phyloP scores from a whole-genome alignment of 2,888 invertebrate genomes.

The Patella pellucida region DNA sequence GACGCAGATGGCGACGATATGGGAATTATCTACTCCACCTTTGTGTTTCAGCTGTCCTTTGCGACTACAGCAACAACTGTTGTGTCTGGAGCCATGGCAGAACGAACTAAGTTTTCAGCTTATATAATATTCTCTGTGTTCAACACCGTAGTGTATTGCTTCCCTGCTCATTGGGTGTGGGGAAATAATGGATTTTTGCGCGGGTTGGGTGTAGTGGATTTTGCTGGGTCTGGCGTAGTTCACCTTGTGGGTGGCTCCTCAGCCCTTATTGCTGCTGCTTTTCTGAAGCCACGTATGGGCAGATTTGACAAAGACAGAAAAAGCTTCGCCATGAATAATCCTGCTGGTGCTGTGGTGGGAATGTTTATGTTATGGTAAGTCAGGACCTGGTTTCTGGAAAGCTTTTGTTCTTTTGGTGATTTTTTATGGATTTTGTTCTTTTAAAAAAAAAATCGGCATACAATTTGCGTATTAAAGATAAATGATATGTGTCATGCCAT shows the following conservation, averaged over 20 bases:
- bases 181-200: constrained; percentile 61
- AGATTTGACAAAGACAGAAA: constrained; percentile 50
- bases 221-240: constrained; percentile 68
- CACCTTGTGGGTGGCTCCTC: constrained; percentile 67
- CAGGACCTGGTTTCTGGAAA: too few species aligned
- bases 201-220: constrained; percentile 49
- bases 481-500: too few species aligned
- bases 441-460: too few species aligned
- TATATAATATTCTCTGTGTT: constrained; percentile 65
- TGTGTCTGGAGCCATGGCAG: constrained; percentile 69
- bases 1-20: constrained; percentile 72
- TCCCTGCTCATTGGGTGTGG: constrained; percentile 72
- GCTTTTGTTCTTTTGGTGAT: too few species aligned
- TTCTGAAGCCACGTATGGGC: constrained; percentile 62
- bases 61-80: constrained; percentile 68
- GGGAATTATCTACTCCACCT: constrained; percentile 56
- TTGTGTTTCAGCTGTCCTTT: constrained; percentile 65
- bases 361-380: constrained; percentile 68
- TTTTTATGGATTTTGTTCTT: too few species aligned
- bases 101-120: constrained; percentile 62
- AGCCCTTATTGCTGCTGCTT: constrained; percentile 64
- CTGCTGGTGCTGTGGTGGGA: constrained; percentile 64
- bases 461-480: too few species aligned
- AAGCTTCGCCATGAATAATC: constrained; percentile 54
- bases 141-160: constrained; percentile 65